phyloP scores from a whole-genome alignment of 2,797 vertebrate species.

The Euphonia xanthogaster region DNA sequence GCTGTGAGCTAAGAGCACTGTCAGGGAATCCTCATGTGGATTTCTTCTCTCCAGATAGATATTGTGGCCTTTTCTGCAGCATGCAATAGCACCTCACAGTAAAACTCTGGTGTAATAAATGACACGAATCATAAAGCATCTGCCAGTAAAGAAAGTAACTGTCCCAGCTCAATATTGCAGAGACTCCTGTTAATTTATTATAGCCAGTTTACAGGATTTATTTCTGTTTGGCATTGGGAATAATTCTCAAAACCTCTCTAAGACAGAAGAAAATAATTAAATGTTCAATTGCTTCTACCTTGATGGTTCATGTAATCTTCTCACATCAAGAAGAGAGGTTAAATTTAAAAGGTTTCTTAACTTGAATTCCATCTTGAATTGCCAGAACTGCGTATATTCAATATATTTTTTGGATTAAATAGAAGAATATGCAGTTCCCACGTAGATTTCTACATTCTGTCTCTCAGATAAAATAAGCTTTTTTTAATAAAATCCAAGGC shows the following conservation, averaged over 20 bases:
- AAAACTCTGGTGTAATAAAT: background rate
- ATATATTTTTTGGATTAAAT: background rate
- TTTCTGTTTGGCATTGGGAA: background rate
- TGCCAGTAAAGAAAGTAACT: background rate
- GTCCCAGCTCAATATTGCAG: background rate
- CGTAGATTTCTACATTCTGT: background rate
- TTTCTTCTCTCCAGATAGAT: background rate
- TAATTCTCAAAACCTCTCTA: background rate
- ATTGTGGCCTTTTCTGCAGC: background rate
- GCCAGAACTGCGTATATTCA: background rate
- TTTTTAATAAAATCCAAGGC: background rate
- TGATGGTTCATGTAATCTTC: background rate
- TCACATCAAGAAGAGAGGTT: background rate
- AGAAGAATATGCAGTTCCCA: background rate
- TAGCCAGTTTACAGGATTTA: background rate
- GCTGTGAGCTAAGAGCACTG: background rate
- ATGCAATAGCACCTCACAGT: background rate
- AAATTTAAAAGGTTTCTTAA: background rate
- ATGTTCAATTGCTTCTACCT: background rate
- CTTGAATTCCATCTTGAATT: background rate
- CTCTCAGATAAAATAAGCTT: background rate
- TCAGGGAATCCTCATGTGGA: background rate
- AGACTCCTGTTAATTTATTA: background rate
- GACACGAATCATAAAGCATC: background rate
- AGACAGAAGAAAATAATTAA: constrained; percentile 3